Evolutionary conservation across 2,888 invertebrate species (phyloP).

Genomic region (Tetanocera ferruginea): DNA sequence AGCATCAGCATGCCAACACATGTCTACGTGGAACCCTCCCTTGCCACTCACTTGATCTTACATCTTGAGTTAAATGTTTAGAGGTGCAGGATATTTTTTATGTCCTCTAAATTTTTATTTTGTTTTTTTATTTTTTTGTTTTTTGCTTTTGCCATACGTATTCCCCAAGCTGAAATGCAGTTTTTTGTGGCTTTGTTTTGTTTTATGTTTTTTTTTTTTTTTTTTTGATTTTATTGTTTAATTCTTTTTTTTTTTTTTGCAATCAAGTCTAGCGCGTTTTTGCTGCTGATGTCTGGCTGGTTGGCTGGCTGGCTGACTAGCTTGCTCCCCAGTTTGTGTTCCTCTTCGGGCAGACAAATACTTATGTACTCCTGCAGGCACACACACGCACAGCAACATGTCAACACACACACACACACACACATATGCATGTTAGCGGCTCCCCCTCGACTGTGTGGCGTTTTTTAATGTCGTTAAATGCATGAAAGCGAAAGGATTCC

Average conservation of each 20-base stretch:
- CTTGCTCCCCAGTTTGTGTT: neutral
- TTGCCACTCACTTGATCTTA: neutral
- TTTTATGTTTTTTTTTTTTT: neutral
- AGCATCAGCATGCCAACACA: too few relatives aligned
- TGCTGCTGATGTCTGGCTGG: constrained; percentile 18
- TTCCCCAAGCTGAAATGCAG: neutral
- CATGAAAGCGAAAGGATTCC: constrained; percentile 70
- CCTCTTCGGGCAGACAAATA: neutral
- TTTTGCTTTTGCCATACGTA: neutral
- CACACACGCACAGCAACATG: neutral
- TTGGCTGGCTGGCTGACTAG: constrained; percentile 7
- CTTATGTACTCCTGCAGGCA: neutral
- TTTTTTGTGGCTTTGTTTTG: neutral
- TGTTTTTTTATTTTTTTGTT: neutral
- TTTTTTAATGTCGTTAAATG: constrained; percentile 55
- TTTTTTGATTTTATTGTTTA: constrained; percentile 5
- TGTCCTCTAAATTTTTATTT: too few relatives aligned
- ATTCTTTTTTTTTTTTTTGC: neutral
- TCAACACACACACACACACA: neutral
- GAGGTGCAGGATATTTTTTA: too few relatives aligned
- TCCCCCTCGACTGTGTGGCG: neutral
- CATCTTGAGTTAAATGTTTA: neutral
- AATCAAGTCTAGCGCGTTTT: constrained; percentile 24
- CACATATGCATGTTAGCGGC: neutral
- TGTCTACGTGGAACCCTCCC: neutral